phyloP scores from a whole-genome alignment of 2,888 invertebrate species.

The Ennomos quercinarius region DNA sequence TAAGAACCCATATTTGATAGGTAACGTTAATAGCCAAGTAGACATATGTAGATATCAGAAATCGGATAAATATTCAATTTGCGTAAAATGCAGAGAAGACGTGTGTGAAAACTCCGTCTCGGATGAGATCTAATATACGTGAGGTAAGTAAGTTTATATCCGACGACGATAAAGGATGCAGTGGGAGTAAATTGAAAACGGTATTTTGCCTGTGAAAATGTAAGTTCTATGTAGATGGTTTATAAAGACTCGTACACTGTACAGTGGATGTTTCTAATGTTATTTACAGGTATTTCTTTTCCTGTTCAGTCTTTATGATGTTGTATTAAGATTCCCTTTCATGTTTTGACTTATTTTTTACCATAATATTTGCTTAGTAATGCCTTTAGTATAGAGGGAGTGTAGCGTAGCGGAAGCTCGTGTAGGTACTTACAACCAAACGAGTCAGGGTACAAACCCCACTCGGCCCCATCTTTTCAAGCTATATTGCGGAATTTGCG shows the following conservation, averaged over 20 bases:
- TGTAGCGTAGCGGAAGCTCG: too few relatives aligned
- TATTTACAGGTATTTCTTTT: conserved; percentile 17
- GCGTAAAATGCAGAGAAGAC: conserved; percentile 40
- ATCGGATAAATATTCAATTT: conserved; percentile 35
- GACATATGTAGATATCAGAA: conserved; percentile 19
- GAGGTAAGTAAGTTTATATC: conserved; percentile 50
- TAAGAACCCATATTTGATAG: conserved; percentile 3
- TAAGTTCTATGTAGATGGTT: conserved; percentile 18
- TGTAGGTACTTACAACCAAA: too few relatives aligned
- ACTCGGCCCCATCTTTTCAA: too few relatives aligned
- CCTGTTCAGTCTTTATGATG: conserved; percentile 3
- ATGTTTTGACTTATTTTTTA: conserved; percentile 3
- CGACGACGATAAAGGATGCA: conserved; percentile 46
- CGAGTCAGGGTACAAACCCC: too few relatives aligned
- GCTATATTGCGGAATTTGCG: too few relatives aligned
- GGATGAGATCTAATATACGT: conserved; percentile 46
- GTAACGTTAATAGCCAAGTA: conserved; percentile 5
- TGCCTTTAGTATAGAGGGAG: background rate
- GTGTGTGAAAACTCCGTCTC: conserved; percentile 39
- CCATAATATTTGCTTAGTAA: too few relatives aligned
- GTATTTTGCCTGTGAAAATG: conserved; percentile 37
- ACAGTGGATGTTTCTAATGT: conserved; percentile 17
- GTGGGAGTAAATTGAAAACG: conserved; percentile 50
- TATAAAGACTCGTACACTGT: conserved; percentile 17
- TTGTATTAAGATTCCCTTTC: conserved; percentile 14